Evolutionary conservation across 2,797 vertebrate genomes (phyloP), one percentile per base, ranked within the genome.

Genomic region (Anguilla pacifica): DNA sequence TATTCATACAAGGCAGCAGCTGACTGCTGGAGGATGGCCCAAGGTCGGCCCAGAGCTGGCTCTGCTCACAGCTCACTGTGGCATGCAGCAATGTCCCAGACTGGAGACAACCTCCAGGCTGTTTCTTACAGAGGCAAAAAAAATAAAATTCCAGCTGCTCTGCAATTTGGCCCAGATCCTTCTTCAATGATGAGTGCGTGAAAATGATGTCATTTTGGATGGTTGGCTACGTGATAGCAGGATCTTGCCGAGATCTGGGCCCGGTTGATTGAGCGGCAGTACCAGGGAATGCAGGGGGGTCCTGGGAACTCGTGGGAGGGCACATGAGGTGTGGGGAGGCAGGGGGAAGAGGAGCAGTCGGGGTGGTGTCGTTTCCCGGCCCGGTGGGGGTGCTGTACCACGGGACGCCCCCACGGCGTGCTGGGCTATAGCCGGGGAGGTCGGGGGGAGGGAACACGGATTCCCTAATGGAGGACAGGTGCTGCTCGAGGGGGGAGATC

Each of bases 401-500:
- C 25, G 61, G 61, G 61, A 25, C 4, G 61, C 7, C 1, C 7
- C 1, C 15, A 9, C 6, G 31, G 31, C 70, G 1, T 72, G 74
- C 77, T 81, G 77, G 22, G 77, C 19, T 15, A 0, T 22, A n/a
- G 64, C 59, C 17, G 61, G 86, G 79, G 28, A 13, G 64, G 19
- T 17, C 7, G 15, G 74, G 59, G 57, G 51, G 61, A 90, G 53
- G 79, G 92, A 90, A 88, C 91, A 90, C 86, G 89, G 49, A 28
- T 67, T 83, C 81, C 49, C 57, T 94, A 94, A 94, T 93, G 88
- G 90, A 88, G 92, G 93, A 93, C 95, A 96, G 95, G 94, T 95
- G 94, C 93, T 90, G 91, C 93, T 91, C 90, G 92, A 91, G 93
- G 92, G 92, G 93, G 93, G 94, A 93, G 93, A 93, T 55, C 17